A percentile compares a stretch with the other conserved stretches of the same genome.
Conservation (phyloP, 2,888 invertebrate species). For the Agonopterix arenella region DNA sequence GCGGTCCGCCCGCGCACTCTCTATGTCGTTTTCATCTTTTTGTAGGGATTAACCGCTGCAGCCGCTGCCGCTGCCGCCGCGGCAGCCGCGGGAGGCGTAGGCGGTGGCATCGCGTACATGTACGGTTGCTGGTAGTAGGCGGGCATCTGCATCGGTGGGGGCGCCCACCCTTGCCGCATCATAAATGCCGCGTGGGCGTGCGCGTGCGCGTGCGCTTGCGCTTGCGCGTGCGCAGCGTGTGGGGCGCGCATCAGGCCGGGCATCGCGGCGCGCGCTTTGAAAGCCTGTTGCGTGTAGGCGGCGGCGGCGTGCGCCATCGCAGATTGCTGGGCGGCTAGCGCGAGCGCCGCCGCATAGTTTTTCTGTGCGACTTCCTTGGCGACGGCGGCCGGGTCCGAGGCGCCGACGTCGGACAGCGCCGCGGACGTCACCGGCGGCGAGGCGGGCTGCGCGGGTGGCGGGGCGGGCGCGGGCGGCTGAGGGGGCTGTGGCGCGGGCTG, state of each 20-base stretch:
- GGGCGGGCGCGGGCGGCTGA: slow-evolving; percentile 25
- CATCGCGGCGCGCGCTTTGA: slow-evolving; percentile 82
- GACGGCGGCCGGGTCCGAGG: slow-evolving; percentile 61
- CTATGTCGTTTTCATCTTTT: slow-evolving; percentile 93
- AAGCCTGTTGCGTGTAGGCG: slow-evolving; percentile 76
- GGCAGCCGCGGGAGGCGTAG: slow-evolving; percentile 55
- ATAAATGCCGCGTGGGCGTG: slow-evolving; percentile 38
- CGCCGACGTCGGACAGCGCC: slow-evolving; percentile 38
- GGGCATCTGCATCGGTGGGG: slow-evolving; percentile 66
- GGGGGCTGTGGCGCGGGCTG: slow-evolving; percentile 43
- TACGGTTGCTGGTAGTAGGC: slow-evolving; percentile 70
- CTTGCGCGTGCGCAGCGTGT: slow-evolving; percentile 7
- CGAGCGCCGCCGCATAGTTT: slow-evolving; percentile 84
- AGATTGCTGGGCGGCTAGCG: slow-evolving; percentile 66
- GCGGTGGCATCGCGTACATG: slow-evolving; percentile 73
- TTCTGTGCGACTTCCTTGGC: slow-evolving; percentile 91
- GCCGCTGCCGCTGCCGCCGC: slow-evolving; percentile 58
- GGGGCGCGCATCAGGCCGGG: slow-evolving; percentile 42
- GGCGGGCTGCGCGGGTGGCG: slow-evolving; percentile 35
- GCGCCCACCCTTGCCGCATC: slow-evolving; percentile 64
- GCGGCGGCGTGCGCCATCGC: slow-evolving; percentile 67
- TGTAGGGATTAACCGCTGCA: slow-evolving; percentile 86
- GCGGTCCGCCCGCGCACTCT: slow-evolving; percentile 29
- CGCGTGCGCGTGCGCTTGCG: slow-evolving; percentile 76
- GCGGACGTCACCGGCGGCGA: slow-evolving; percentile 42